Conservation (phyloP, 2,797 vertebrate genomes). For the Sciaenops ocellatus region DNA sequence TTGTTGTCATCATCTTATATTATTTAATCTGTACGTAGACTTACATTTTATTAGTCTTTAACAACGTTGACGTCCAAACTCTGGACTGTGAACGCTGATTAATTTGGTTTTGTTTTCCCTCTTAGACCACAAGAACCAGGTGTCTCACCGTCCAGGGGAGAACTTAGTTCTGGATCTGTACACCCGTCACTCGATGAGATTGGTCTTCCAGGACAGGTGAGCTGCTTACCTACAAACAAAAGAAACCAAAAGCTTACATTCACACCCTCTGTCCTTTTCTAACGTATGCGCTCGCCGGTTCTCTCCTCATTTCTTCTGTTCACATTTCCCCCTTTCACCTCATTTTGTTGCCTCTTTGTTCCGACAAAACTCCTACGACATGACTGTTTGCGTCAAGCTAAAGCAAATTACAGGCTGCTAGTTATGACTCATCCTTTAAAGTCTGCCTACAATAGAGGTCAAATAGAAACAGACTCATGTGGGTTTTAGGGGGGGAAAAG, state of each 20-base stretch:
- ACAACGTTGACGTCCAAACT: neutral
- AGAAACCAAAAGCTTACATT: no score
- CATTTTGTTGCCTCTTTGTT: rapidly evolving
- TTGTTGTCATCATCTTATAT: no score
- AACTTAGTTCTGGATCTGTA: slow-evolving; percentile 72
- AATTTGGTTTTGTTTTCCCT: neutral
- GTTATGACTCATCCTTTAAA: neutral
- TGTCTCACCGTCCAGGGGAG: slow-evolving; percentile 36
- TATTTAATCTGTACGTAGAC: no score
- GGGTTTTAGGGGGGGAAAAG: neutral
- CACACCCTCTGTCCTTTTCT: neutral
- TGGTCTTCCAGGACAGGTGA: slow-evolving; percentile 77
- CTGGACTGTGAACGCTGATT: neutral
- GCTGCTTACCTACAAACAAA: neutral
- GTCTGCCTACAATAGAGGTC: neutral
- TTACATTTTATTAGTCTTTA: neutral
- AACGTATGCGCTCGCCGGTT: neutral
- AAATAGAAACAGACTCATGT: neutral
- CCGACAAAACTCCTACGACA: neutral
- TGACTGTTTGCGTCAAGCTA: rapidly evolving
- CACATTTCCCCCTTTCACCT: rapidly evolving
- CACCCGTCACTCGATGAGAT: slow-evolving; percentile 56
- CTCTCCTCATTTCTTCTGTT: neutral
- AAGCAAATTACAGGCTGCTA: neutral
- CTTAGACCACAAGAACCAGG: slow-evolving; percentile 67